Evolutionary conservation across 1,140 invertebrate species (phyloP), one percentile per base, ranked within the genome.

Genomic region (Ceratina japonica): DNA sequence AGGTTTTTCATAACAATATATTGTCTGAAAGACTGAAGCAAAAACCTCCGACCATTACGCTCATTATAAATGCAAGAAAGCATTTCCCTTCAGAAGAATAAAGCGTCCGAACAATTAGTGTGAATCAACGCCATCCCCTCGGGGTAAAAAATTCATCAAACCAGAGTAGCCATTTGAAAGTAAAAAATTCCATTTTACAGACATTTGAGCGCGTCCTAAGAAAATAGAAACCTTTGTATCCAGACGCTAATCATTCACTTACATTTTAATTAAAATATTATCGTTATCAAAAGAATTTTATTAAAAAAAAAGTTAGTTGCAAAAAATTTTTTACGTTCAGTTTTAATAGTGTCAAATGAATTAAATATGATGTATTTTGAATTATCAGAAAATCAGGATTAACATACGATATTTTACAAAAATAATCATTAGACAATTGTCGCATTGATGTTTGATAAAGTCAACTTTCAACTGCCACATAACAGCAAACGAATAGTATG

Each of bases 51-150:
- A 16, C 18, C 51, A 31, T 63, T 73, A 62, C 24, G 12, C 10
- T 27, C 44, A 20, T 62, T 73, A 61, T 44, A 73, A 62, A 52
- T 20, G 44, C 22, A 73, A 51, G 44, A 27, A 51, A 73, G 37
- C 44, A 49, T 73, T 73, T 16, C 18, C 12, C 16, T 15, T 22
- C 18, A 5, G 18, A 27, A 27, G 22, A 63, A 63, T n/a, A 27
- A 73, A 62, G 44, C 22, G 13, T 4, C 15, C 16, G 44, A 31
- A 62, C 61, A 73, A 73, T 63, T 73, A 49, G 13, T 12, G 7
- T 31, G 24, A 73, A 63, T 73, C 59, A 62, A 61, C 37, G 16
- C 24, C 22, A n/a, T 44, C 15, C 44, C 10, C 58, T 63, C 71
- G 16, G 10, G 22, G 2, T 63, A 62, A 62, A 73, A 27, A 73